phyloP scores from a whole-genome alignment of 2,797 vertebrate genomes.

The Amazona finschi region DNA sequence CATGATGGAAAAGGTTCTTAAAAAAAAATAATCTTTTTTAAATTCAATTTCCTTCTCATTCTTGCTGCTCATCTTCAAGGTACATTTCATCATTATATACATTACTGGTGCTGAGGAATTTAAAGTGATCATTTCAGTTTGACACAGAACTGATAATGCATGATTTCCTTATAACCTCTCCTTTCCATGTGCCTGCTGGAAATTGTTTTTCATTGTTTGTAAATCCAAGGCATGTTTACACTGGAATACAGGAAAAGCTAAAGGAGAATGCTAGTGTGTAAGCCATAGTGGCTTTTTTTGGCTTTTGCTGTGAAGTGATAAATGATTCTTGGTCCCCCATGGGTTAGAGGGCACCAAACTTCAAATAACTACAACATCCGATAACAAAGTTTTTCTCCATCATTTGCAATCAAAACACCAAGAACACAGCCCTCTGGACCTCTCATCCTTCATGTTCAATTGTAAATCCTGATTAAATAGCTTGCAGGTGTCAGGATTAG shows the following conservation, averaged over 20 bases:
- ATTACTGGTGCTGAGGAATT: neutral
- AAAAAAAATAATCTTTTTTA: neutral
- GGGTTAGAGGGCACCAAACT: conserved; percentile 84
- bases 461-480: conserved; percentile 98
- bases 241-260: conserved; percentile 75
- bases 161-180: conserved; percentile 36
- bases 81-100: neutral
- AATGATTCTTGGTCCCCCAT: conserved; percentile 77
- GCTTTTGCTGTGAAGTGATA: conserved; percentile 80
- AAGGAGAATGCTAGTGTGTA: conserved; percentile 54
- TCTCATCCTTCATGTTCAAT: conserved; percentile 88
- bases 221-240: conserved; percentile 82
- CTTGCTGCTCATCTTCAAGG: neutral
- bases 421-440: conserved; percentile 78
- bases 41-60: neutral
- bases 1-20: neutral
- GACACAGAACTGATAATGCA: neutral
- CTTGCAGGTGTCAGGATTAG: conserved; percentile 99
- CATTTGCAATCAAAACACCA: conserved; percentile 91
- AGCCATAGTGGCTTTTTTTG: conserved; percentile 58
- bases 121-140: conserved; percentile 13
- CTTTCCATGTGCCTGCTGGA: conserved; percentile 60
- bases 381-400: conserved; percentile 89
- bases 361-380: conserved; percentile 87
- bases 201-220: conserved; percentile 82